Evolutionary conservation across 2,113 vertebrate species (phyloP).

Genomic region (Eira barbara): DNA sequence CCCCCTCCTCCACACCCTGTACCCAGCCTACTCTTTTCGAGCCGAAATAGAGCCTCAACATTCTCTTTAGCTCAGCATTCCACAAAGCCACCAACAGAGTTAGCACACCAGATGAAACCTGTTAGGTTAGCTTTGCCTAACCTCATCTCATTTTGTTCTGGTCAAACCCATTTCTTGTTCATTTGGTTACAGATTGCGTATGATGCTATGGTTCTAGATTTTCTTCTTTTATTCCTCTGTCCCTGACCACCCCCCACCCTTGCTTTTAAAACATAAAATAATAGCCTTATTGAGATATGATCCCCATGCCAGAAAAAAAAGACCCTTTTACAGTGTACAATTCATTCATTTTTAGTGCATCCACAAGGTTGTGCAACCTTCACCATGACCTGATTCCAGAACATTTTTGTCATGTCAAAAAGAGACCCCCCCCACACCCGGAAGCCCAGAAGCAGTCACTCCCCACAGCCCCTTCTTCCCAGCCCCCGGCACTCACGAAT

Average conservation of each 20-base stretch:
- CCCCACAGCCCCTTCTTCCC: neutral
- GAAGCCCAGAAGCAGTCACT: neutral
- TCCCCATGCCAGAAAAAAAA: neutral
- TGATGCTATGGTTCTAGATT: neutral
- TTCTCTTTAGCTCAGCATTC: conserved; percentile 19
- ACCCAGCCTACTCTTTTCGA: neutral
- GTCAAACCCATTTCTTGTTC: neutral
- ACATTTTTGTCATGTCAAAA: neutral
- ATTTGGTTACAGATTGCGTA: neutral
- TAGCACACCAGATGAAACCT: neutral
- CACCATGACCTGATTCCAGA: neutral
- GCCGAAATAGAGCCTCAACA: neutral
- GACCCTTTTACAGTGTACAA: neutral
- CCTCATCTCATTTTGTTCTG: neutral
- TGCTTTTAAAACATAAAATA: neutral
- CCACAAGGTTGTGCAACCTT: neutral
- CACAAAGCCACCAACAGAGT: neutral
- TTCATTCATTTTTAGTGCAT: neutral
- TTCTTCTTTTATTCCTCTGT: neutral
- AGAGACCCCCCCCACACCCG: neutral
- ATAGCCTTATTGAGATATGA: neutral
- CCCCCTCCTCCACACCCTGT: neutral
- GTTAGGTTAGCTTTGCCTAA: conserved; percentile 15
- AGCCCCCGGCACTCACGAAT: neutral
- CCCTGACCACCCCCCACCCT: neutral